Evolutionary conservation across 2,888 invertebrate species (phyloP).

Genomic region (Biston betularia): DNA sequence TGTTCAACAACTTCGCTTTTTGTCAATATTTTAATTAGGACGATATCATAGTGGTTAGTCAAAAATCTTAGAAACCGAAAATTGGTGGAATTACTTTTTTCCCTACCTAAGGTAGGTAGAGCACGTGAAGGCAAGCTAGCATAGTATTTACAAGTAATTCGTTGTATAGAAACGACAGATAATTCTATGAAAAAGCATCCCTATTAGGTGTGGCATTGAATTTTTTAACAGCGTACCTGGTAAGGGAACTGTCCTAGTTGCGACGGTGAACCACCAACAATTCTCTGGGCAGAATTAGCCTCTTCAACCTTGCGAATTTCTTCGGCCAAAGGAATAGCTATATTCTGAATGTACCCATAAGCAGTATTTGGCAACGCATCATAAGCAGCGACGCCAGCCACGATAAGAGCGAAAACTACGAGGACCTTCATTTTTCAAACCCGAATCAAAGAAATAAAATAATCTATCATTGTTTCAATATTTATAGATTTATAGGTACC

Average conservation of each 20-base stretch:
- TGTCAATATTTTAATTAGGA: no score
- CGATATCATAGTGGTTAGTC: no score
- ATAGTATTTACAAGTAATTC: no score
- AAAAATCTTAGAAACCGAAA: no score
- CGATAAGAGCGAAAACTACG: conserved; percentile 29
- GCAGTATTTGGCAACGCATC: conserved; percentile 4
- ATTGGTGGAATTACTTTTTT: no score
- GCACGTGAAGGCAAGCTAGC: no score
- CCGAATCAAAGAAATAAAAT: neutral
- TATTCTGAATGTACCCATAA: conserved; percentile 26
- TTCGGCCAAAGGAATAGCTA: conserved; percentile 32
- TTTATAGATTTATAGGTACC: no score
- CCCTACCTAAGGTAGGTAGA: no score
- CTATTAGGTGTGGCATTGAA: no score
- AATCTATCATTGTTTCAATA: neutral
- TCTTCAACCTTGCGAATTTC: conserved; percentile 35
- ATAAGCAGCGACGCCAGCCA: conserved; percentile 14
- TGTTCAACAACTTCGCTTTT: no score
- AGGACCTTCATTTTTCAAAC: conserved; percentile 36
- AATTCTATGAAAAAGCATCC: no score
- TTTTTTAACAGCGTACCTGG: conserved; percentile 45
- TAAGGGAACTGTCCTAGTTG: conserved; percentile 42
- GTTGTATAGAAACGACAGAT: no score
- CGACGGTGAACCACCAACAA: conserved; percentile 47
- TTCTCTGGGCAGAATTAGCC: conserved; percentile 38